Evolutionary conservation across 2,888 invertebrate species (phyloP), one percentile per base, ranked within the genome.

Genomic region (Ennomos quercinarius): DNA sequence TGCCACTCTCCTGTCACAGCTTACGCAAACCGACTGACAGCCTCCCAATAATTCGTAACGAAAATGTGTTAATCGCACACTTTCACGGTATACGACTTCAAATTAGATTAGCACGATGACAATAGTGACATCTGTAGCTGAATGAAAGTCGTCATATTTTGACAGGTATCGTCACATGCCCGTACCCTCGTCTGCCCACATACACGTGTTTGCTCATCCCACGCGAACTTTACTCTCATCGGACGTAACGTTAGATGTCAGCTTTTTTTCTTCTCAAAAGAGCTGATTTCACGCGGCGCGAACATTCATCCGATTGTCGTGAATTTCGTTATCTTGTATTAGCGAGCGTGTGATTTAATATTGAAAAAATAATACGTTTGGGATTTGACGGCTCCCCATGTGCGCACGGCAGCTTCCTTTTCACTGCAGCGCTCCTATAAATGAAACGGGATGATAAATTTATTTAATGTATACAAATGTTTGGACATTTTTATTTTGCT

Each of bases 401-500:
- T 91, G 91, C 78, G 82, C 84, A 57, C 80, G 83, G 87, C 89
- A 89, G 90, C 90, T 91, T 91, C 91, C 90, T 91, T 86, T 89
- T 89, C 83, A 83, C 83, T 84, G 80, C 77, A 79, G 72, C 76
- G 80, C 78, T 82, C 76, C 79, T 86, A 83, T 82, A 84, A 86
- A 89, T 83, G 87, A 85, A 86, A 86, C 83, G 83, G 83, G 84
- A 91, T 91, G 91, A 91, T 92, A 92, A 91, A 92, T 92, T 91
- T 91, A 86, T 91, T 89, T 90, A 89, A 91, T 90, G 91, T 90
- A 91, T 91, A 92, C 91, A 91, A 92, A 92, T 92, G 90, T 91
- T 92, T 92, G 89, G 91, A 92, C 91, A 91, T 91, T 91, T 92
- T 91, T 91, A 92, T 91, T 91, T 90, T 82, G 86, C 86, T 89